Evolutionary conservation across 2,888 invertebrate genomes (phyloP), one percentile per base, ranked within the genome.

Genomic region (Paralinhomoeus sp.): DNA sequence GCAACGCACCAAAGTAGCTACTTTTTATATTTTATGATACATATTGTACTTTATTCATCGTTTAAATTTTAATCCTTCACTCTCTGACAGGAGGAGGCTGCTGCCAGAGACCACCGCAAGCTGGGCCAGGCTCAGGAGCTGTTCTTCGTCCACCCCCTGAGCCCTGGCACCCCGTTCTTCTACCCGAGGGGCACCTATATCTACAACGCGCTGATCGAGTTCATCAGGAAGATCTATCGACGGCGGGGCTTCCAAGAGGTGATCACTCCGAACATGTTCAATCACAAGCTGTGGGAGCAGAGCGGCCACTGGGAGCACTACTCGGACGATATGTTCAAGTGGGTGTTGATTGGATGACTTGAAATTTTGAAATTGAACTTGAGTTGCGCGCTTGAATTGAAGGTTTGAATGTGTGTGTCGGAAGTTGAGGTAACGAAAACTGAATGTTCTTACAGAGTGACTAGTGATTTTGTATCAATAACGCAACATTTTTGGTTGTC

Each of bases 221-320:
- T 89, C 54, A 82, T 97, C 41, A 36, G 50, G 13, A 67, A 70
- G 12, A 82, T 89, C 58, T 93, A 93, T 62, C 72, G 80, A 59
- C 79, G 77, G 52, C 75, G 91, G 33, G 89, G 89, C 1, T 93
- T 87, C 65, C 78, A 82, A 62, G 85, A 85, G 63, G 93, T 97
- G 40, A 76, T 93, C 2, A 74, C 84, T 0, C 93, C 93, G 0
- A 97, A 97, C 62, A 80, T 97, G 57, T 97, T 78, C 69, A 93
- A 93, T 65, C 73, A 78, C 3, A 87, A 85, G 62, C 66, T 99
- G 47, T 99, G 97, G 93, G 78, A 93, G 67, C 81, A 78, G 1
- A 91, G 91, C 0, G 97, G 93, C 0, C 97, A 97, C 67, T 97
- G 93, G 91, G 78, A 82, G 45, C 93, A 97, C 64, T 97, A 97